phyloP scores from a whole-genome alignment of 2,888 invertebrate species.

The Dendrolimus houi region DNA sequence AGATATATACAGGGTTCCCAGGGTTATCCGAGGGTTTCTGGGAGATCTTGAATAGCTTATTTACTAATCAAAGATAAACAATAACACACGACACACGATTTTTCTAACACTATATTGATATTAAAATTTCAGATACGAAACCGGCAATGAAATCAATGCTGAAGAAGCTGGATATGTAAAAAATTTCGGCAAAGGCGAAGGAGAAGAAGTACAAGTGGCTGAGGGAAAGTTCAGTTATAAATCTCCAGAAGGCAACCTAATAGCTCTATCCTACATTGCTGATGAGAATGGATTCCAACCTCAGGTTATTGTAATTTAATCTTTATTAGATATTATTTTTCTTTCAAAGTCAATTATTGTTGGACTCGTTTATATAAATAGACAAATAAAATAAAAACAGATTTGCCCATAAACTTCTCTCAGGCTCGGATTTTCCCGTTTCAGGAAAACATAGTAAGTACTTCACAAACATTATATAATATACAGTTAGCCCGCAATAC shows the following conservation, averaged over 20 bases:
- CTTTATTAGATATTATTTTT: conserved; percentile 3
- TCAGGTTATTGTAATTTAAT: conserved; percentile 38
- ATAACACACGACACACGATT: background rate
- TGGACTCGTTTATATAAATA: too few relatives aligned
- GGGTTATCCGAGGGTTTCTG: too few relatives aligned
- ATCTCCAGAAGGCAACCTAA: conserved; percentile 80
- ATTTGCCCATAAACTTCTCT: too few relatives aligned
- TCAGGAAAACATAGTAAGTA: too few relatives aligned
- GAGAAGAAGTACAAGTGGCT: conserved; percentile 68
- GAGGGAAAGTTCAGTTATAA: conserved; percentile 81
- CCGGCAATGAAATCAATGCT: conserved; percentile 79
- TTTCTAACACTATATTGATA: background rate
- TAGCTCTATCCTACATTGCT: conserved; percentile 79
- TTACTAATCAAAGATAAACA: too few relatives aligned
- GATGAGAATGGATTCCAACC: conserved; percentile 83
- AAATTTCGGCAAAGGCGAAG: conserved; percentile 73
- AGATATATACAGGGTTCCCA: too few relatives aligned
- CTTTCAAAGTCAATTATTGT: background rate
- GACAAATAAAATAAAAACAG: too few relatives aligned
- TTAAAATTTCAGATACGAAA: conserved; percentile 80
- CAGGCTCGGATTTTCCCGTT: too few relatives aligned
- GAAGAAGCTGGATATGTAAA: conserved; percentile 79
- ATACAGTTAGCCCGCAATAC: too few relatives aligned
- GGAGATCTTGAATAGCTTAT: too few relatives aligned
- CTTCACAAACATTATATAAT: too few relatives aligned